phyloP scores from a whole-genome alignment of 1,140 invertebrate species.

The Nixonia krombeini region DNA sequence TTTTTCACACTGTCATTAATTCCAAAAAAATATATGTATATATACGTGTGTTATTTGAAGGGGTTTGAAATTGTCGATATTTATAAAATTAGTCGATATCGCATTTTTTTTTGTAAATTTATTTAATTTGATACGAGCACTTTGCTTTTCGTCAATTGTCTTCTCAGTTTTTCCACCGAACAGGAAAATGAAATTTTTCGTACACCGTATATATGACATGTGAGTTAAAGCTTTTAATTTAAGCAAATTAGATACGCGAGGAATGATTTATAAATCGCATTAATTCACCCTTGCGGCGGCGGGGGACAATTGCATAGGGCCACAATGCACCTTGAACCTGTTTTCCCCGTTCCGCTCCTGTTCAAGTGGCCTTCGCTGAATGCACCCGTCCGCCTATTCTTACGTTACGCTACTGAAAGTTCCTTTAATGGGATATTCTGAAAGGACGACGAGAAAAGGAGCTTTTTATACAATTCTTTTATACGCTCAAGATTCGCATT shows the following conservation, averaged over 20 bases:
- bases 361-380: conserved; percentile 26
- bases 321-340: conserved; percentile 20
- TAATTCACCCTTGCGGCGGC: conserved; percentile 9
- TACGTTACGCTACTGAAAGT: conserved; percentile 35
- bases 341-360: conserved; percentile 21
- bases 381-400: conserved; percentile 38
- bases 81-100: too few relatives aligned
- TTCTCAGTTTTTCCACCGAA: too few relatives aligned
- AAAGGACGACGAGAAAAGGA: conserved; percentile 20
- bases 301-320: conserved; percentile 7
- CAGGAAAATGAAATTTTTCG: not conserved
- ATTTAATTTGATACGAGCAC: too few relatives aligned
- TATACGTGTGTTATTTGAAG: too few relatives aligned
- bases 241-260: conserved; percentile 9
- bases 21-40: too few relatives aligned
- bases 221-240: conserved; percentile 8
- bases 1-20: too few relatives aligned
- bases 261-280: conserved; percentile 16
- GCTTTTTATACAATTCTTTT: conserved; percentile 23
- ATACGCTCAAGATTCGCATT: conserved; percentile 20
- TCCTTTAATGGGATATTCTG: conserved; percentile 31
- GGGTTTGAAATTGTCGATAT: too few relatives aligned
- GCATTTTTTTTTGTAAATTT: too few relatives aligned
- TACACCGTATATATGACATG: not conserved
- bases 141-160: too few relatives aligned